Evolutionary conservation across 2,113 vertebrate genomes (phyloP), one percentile per base, ranked within the genome.

Genomic region (Poecilia latipinna): DNA sequence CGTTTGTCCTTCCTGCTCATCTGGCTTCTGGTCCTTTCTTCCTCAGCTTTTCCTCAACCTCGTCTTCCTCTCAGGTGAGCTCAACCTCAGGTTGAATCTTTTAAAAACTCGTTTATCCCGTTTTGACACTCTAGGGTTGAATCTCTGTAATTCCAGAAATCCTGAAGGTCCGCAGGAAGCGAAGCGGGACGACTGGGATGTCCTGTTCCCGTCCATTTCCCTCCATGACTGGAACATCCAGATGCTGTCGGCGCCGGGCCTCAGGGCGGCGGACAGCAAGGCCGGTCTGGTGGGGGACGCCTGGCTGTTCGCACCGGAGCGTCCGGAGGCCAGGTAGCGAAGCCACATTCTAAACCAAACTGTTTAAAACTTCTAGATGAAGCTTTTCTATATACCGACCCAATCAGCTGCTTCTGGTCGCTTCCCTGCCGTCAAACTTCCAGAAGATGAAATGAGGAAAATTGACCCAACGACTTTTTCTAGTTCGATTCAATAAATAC

Each of bases 181-280:
- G 4, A 81, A 86, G 72, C 72, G 26, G 39, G 89, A 80, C 0
- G 82, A 86, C 19, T 93, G 92, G 91, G 89, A 90, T 1, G 39
- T 91, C 7, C 65, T 86, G 42, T 92, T 92, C 22, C 93, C 93
- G 7, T 90, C 86, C 70, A 88, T 91, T 65, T 90, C 88, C 3
- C 91, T 94, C 32, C 86, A 70, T 44, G 87, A 95, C 72, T 94
- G 93, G 93, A 89, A 80, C 71, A 82, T 94, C 61, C 87, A 93
- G 64, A 89, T 93, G 91, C 79, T 92, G 90, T 85, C 90, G 4
- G 65, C 74, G 0, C 81, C 82, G 12, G 78, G 87, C 76, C 83
- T 93, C 22, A 33, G 68, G 64, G 80, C 65, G 31, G 65, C 74
- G 48, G 71, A 91, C 32, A 65, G 79, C 57, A 86, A 90, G 75